A percentile compares a stretch with the other conserved stretches of the same genome.
Conservation (phyloP, 1,140 invertebrate species). For the Cotesia vestalis region DNA sequence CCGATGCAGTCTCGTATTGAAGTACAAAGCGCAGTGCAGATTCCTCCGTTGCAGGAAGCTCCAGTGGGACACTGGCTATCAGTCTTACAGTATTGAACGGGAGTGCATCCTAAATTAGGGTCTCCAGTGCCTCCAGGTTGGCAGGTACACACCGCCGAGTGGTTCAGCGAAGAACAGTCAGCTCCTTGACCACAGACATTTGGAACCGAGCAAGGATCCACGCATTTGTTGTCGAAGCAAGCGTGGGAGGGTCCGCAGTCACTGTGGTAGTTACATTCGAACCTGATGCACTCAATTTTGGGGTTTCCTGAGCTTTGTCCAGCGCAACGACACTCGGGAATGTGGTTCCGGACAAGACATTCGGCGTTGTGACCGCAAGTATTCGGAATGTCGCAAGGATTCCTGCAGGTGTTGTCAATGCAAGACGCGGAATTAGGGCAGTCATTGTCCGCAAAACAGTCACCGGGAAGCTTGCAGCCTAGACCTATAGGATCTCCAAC, state of each 20-base stretch:
- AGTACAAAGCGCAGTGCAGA: constrained; percentile 81
- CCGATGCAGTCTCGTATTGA: constrained; percentile 81
- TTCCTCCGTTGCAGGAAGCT: constrained; percentile 81
- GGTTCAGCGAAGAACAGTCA: constrained; percentile 75
- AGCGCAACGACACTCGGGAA: constrained; percentile 79
- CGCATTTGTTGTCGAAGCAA: constrained; percentile 82
- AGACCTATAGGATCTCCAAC: constrained; percentile 76
- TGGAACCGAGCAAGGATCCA: constrained; percentile 80
- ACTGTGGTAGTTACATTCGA: constrained; percentile 81
- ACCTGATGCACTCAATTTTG: constrained; percentile 72
- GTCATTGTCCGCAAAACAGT: constrained; percentile 82
- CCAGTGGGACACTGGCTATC: constrained; percentile 83
- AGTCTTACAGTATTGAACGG: constrained; percentile 79
- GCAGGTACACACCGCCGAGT: constrained; percentile 83
- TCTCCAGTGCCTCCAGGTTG: constrained; percentile 84
- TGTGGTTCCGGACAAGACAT: constrained; percentile 75
- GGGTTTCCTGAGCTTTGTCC: constrained; percentile 80
- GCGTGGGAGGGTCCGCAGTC: constrained; percentile 78
- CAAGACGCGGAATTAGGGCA: constrained; percentile 83
- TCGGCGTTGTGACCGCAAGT: constrained; percentile 80
- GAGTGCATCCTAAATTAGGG: constrained; percentile 82
- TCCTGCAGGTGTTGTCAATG: constrained; percentile 78
- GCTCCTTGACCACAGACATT: constrained; percentile 86
- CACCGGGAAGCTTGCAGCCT: constrained; percentile 79
- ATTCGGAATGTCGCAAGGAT: constrained; percentile 76